These are phyloP conservation scores for Rotaria sp. DNA, from an alignment of 2,888 invertebrate species.

Conservation along the genomic window DNA sequence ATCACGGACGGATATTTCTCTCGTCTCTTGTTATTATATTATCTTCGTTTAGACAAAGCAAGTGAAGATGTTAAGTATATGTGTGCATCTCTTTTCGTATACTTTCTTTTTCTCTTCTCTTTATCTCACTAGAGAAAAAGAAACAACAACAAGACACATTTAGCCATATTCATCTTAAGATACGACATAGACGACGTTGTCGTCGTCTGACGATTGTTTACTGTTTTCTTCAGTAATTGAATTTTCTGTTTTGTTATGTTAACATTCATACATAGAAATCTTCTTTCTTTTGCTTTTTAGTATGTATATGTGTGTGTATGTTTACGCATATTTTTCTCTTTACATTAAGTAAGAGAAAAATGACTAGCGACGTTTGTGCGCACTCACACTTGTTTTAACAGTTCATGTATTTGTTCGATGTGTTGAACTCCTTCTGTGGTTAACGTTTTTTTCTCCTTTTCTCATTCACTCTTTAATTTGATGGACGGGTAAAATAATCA, in stretches of 20 bases:
- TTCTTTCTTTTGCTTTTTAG: neutral
- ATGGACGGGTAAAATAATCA: neutral
- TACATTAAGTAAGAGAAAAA: neutral
- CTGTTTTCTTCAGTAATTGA: neutral
- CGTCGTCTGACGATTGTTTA: neutral
- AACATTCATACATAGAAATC: slow-evolving; percentile 3
- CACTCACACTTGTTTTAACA: neutral
- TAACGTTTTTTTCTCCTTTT: neutral
- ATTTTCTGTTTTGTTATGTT: slow-evolving; percentile 4
- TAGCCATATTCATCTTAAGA: neutral
- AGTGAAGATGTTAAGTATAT: neutral
- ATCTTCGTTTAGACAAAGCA: neutral
- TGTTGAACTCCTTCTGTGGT: neutral
- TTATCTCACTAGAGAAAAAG: neutral
- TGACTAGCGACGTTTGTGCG: neutral
- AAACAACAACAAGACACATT: neutral
- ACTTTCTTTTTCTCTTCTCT: neutral
- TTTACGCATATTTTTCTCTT: neutral
- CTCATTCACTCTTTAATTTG: neutral
- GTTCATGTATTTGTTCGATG: neutral
- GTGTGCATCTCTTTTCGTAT: neutral
- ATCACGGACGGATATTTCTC: neutral
- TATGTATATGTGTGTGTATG: neutral
- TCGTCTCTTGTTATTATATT: neutral
- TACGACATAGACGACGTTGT: neutral